phyloP scores from a whole-genome alignment of 2,113 vertebrate genomes.

The Macquaria australasica region DNA sequence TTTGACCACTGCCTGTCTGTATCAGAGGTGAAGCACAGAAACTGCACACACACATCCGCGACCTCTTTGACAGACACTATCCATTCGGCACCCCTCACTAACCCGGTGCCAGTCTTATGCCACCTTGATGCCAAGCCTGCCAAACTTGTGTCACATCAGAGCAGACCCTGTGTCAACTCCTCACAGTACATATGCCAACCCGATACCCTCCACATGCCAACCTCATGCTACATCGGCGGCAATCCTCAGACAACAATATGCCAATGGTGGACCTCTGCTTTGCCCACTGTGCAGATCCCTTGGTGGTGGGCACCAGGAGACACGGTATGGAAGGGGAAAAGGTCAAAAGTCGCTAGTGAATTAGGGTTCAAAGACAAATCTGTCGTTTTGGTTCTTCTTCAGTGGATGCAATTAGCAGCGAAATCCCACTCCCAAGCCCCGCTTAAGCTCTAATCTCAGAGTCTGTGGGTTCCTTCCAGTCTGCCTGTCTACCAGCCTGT shows the following conservation, averaged over 20 bases:
- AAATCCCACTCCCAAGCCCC: slow-evolving; percentile 67
- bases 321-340: slow-evolving; percentile 59
- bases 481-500: slow-evolving; percentile 64
- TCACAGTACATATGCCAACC: slow-evolving; percentile 75
- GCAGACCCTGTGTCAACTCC: slow-evolving; percentile 73
- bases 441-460: slow-evolving; percentile 75
- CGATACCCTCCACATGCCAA: slow-evolving; percentile 75
- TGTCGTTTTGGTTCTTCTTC: slow-evolving; percentile 73
- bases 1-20: not conserved
- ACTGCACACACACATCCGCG: slow-evolving; percentile 1
- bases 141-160: slow-evolving; percentile 81
- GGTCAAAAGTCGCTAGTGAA: slow-evolving; percentile 71
- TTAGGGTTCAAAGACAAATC: slow-evolving; percentile 69
- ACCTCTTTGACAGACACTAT: slow-evolving; percentile 62
- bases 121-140: slow-evolving; percentile 77
- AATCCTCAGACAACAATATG: slow-evolving; percentile 71
- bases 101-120: slow-evolving; percentile 74
- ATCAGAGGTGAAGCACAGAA: slow-evolving; percentile 1
- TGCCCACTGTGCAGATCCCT: slow-evolving; percentile 51
- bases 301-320: slow-evolving; percentile 7
- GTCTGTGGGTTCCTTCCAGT: slow-evolving; percentile 69
- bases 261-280: slow-evolving; percentile 63
- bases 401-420: slow-evolving; percentile 76
- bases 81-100: slow-evolving; percentile 62
- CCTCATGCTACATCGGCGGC: slow-evolving; percentile 75